Conservation (phyloP, 2,113 vertebrate genomes). For the Oryzias javanicus region DNA sequence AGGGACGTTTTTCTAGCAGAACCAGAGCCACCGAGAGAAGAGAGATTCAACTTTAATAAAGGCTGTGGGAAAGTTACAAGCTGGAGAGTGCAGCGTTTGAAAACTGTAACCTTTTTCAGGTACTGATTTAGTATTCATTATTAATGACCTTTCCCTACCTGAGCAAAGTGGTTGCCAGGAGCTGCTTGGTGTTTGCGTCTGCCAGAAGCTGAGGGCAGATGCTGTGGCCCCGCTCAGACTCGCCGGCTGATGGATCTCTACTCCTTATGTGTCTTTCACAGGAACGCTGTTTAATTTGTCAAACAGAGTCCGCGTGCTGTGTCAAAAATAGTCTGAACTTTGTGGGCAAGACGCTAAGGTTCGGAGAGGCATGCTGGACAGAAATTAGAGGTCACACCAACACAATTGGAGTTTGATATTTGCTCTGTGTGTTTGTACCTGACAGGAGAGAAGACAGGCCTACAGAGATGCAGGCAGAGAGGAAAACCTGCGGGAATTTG, state of each 20-base stretch:
- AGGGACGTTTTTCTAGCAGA: slow-evolving; percentile 61
- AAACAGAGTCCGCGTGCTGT: slow-evolving; percentile 40
- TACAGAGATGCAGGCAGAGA: neutral
- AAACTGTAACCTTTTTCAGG: slow-evolving; percentile 73
- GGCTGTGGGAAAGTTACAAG: slow-evolving; percentile 64
- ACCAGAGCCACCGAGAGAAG: slow-evolving; percentile 65
- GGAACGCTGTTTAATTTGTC: slow-evolving; percentile 63
- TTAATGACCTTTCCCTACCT: slow-evolving; percentile 73
- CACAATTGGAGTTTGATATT: slow-evolving; percentile 29
- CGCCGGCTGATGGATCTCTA: slow-evolving; percentile 59
- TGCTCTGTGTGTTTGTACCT: slow-evolving; percentile 35
- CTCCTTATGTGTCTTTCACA: slow-evolving; percentile 43
- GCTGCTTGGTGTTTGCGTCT: slow-evolving; percentile 59
- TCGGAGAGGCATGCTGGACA: slow-evolving; percentile 48
- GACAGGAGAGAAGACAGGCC: slow-evolving; percentile 23
- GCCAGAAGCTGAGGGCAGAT: slow-evolving; percentile 49
- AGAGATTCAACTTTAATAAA: slow-evolving; percentile 72
- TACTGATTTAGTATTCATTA: slow-evolving; percentile 75
- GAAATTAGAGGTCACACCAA: slow-evolving; percentile 51
- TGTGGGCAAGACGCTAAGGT: slow-evolving; percentile 49
- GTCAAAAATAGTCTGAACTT: slow-evolving; percentile 47
- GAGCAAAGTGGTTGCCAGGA: slow-evolving; percentile 66
- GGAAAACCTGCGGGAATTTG: slow-evolving; percentile 11
- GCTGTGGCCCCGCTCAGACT: slow-evolving; percentile 53
- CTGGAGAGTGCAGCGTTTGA: slow-evolving; percentile 49